These are phyloP conservation scores for Nesoenas mayeri DNA, from an alignment of 2,113 vertebrate genomes.

Conservation along the genomic window DNA sequence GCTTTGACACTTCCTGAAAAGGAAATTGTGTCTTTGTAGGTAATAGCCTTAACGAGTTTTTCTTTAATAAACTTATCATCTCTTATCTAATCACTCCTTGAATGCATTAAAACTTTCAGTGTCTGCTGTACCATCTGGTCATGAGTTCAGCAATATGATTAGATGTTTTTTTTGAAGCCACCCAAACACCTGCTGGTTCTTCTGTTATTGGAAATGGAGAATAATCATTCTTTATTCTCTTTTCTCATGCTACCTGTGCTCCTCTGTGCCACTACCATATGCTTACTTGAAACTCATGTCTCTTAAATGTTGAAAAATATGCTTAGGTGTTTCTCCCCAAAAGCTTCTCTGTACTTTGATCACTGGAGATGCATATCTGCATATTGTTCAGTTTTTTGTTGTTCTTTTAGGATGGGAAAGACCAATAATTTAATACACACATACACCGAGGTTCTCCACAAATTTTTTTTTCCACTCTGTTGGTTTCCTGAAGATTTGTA, in stretches of 20 bases:
- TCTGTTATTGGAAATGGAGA: background rate
- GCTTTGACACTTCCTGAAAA: background rate
- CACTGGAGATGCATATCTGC: background rate
- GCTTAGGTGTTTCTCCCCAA: background rate
- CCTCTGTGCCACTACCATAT: background rate
- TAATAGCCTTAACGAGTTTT: background rate
- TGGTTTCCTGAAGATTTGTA: background rate
- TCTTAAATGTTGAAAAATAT: background rate
- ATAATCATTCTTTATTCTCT: background rate
- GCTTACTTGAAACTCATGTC: background rate
- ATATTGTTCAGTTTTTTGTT: background rate
- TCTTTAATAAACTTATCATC: background rate
- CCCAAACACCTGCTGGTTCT: background rate
- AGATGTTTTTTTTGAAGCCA: background rate
- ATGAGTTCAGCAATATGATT: background rate
- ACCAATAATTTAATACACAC: background rate
- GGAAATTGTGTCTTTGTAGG: background rate
- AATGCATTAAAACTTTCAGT: background rate
- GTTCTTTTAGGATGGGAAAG: background rate
- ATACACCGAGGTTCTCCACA: background rate
- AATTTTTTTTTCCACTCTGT: fast-evolving
- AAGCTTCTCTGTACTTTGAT: background rate
- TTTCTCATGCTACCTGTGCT: background rate
- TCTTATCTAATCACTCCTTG: background rate
- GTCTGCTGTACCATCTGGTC: background rate